These are phyloP conservation scores for Nymphalis c-album DNA, from an alignment of 2,888 invertebrate genomes.

Conservation along the genomic window DNA sequence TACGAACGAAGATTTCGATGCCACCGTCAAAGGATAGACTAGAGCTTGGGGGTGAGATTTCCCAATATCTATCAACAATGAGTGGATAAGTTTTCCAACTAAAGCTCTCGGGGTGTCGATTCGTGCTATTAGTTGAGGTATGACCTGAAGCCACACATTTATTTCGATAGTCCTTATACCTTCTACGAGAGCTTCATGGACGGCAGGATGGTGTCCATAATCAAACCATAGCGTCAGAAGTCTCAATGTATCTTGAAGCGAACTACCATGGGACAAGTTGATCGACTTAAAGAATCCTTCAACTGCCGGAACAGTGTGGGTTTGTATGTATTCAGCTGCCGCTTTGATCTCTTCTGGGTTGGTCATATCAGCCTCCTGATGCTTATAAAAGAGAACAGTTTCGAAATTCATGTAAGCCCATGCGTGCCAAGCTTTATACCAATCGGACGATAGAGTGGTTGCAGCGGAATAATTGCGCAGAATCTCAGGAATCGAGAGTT, in stretches of 20 bases:
- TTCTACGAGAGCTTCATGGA: conserved; percentile 95
- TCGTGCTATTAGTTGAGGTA: conserved; percentile 98
- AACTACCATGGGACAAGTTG: conserved; percentile 93
- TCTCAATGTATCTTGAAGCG: conserved; percentile 97
- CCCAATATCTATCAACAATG: conserved; percentile 96
- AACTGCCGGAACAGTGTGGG: conserved; percentile 95
- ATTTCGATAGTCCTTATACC: conserved; percentile 97
- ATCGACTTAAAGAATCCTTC: conserved; percentile 98
- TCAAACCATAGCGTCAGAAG: conserved; percentile 98
- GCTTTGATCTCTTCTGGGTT: conserved; percentile 50
- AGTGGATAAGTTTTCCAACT: conserved; percentile 95
- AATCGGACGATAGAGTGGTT: conserved; percentile 90
- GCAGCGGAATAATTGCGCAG: conserved; percentile 91
- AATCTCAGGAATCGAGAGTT: conserved; percentile 87
- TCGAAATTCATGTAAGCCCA: conserved; percentile 99
- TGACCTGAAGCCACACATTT: conserved; percentile 99
- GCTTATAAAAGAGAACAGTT: conserved; percentile 87
- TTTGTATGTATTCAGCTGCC: conserved; percentile 82
- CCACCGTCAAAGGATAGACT: conserved; percentile 98
- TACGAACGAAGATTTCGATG: conserved; percentile 94
- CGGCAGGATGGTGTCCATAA: conserved; percentile 96
- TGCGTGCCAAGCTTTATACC: conserved; percentile 99
- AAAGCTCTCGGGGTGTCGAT: conserved; percentile 96
- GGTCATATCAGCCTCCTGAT: conserved; percentile 61
- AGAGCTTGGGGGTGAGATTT: conserved; percentile 98